Evolutionary conservation across 2,113 vertebrate species (phyloP).

Genomic region (Madoqua kirkii): DNA sequence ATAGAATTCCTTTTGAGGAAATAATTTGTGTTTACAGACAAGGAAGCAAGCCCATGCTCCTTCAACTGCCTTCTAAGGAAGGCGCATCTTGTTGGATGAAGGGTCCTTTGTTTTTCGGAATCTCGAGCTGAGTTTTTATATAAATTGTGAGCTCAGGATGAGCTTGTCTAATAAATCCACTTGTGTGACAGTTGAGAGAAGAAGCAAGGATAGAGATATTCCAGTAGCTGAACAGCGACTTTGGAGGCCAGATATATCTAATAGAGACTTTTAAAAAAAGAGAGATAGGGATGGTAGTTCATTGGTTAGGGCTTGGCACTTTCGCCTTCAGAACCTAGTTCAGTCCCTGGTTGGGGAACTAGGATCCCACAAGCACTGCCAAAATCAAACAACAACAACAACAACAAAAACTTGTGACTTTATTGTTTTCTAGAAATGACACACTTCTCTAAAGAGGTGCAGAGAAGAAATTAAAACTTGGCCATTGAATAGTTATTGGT

Average conservation of each 20-base stretch:
- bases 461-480: neutral
- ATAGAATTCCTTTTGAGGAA: neutral
- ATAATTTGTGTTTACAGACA: neutral
- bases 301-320: neutral
- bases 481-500: neutral
- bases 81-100: neutral
- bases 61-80: neutral
- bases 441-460: neutral
- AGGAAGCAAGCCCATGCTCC: neutral
- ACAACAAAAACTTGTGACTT: neutral
- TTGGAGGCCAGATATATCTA: neutral
- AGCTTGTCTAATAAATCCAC: neutral
- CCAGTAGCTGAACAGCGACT: neutral
- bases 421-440: neutral
- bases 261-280: neutral
- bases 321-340: neutral
- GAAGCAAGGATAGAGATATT: neutral
- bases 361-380: neutral
- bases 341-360: neutral
- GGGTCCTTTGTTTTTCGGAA: neutral
- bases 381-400: neutral
- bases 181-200: neutral
- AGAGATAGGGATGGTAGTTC: neutral
- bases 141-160: neutral
- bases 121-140: neutral